Percentiles rank a stretch among this genome's conserved stretches.
Evolutionary conservation across 2,113 vertebrate species (phyloP).

Genomic region (Donacobius atricapilla): DNA sequence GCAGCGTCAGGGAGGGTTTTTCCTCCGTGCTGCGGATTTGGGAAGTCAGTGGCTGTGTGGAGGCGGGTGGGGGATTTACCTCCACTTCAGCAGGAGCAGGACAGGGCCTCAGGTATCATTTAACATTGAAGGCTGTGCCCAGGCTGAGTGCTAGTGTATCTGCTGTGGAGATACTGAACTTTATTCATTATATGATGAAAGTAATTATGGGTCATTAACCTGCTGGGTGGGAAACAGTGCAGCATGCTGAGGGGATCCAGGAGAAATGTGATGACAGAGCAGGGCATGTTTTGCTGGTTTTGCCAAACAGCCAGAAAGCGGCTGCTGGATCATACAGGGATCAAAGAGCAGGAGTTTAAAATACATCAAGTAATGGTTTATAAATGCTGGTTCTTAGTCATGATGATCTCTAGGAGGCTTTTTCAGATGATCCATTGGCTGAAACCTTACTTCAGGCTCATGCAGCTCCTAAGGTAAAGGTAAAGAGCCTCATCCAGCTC

Average conservation of each 20-base stretch:
- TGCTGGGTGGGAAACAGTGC: conserved; percentile 1
- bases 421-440: background rate
- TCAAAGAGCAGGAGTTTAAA: conserved; percentile 36
- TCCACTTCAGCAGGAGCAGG: background rate
- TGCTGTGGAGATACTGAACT: background rate
- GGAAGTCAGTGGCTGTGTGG: background rate
- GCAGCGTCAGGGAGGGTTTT: background rate
- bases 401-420: background rate
- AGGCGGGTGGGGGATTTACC: background rate
- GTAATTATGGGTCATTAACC: conserved; percentile 40
- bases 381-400: background rate
- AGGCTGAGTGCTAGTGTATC: background rate
- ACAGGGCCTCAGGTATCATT: background rate
- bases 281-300: background rate
- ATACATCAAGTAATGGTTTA: conserved; percentile 3
- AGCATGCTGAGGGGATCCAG: background rate
- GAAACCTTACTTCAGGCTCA: conserved; percentile 30
- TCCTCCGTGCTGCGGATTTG: background rate
- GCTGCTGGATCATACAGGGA: conserved; percentile 5
- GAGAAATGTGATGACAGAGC: conserved; percentile 28
- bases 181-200: conserved; percentile 11
- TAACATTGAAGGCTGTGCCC: background rate
- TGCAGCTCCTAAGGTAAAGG: background rate
- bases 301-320: background rate
- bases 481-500: background rate